Percentiles rank a stretch among this genome's conserved stretches.
These are phyloP conservation scores for Bradypodion pumilum DNA, from an alignment of 2,797 vertebrate genomes.

Conservation along the genomic window DNA sequence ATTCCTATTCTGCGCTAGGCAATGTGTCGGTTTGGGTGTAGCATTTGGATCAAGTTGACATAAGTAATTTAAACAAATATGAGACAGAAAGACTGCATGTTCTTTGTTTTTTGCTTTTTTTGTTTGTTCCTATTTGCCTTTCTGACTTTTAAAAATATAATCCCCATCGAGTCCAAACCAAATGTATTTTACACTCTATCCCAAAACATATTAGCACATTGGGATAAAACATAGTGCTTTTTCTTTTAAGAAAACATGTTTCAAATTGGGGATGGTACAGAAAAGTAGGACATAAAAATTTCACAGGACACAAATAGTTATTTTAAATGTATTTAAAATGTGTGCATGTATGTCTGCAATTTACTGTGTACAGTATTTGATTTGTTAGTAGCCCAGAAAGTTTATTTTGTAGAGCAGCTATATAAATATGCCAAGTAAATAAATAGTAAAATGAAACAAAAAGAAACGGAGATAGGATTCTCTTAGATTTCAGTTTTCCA, in stretches of 20 bases:
- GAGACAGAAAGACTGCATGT: background rate
- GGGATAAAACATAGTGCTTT: background rate
- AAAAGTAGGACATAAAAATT: background rate
- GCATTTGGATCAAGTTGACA: background rate
- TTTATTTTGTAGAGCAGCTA: background rate
- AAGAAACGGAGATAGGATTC: background rate
- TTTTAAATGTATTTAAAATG: background rate
- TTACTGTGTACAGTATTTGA: background rate
- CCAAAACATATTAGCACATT: background rate
- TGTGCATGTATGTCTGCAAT: too few relatives aligned
- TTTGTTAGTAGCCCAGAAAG: background rate
- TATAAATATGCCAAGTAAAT: background rate
- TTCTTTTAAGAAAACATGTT: background rate
- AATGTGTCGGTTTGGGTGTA: background rate
- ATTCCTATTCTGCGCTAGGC: background rate
- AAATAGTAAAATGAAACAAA: background rate
- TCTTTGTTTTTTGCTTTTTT: background rate
- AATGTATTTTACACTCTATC: background rate
- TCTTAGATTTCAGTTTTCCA: background rate
- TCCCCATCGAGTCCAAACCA: background rate
- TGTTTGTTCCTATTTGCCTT: slow-evolving; percentile 13
- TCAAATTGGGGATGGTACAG: background rate
- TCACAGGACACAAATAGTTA: background rate
- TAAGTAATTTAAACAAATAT: background rate
- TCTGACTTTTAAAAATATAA: background rate